Conservation (phyloP, 2,888 invertebrate genomes). For the Carterocephalus palaemon region DNA sequence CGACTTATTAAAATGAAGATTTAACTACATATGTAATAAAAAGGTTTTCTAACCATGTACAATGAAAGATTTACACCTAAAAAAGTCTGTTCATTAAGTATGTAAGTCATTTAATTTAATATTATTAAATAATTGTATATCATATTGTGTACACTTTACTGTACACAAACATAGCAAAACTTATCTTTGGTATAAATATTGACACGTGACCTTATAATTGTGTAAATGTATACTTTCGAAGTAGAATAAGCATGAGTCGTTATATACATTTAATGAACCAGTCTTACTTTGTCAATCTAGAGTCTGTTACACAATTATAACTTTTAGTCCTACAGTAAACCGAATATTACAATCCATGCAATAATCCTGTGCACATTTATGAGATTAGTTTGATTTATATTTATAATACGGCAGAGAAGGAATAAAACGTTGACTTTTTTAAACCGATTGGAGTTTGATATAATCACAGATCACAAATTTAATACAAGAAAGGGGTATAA, state of each 20-base stretch:
- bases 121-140: conserved; percentile 2
- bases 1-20: background rate
- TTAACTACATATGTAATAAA: background rate
- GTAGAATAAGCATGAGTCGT: background rate
- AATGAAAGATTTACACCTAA: too few relatives aligned
- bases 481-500: too few relatives aligned
- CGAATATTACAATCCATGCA: background rate
- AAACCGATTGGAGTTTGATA: too few relatives aligned
- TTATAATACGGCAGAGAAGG: too few relatives aligned
- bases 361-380: background rate
- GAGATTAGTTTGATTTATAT: too few relatives aligned
- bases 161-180: conserved; percentile 28
- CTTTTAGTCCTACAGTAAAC: background rate
- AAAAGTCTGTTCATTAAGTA: too few relatives aligned
- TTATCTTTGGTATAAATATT: conserved; percentile 33
- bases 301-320: conserved; percentile 6
- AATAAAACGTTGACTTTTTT: too few relatives aligned
- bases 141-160: conserved; percentile 21
- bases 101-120: background rate
- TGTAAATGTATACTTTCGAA: conserved; percentile 2
- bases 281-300: conserved; percentile 16
- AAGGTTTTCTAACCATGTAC: too few relatives aligned
- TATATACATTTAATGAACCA: conserved; percentile 21
- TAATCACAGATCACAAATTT: too few relatives aligned
- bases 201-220: conserved; percentile 4